phyloP scores from a whole-genome alignment of 2,888 invertebrate genomes.

The Aleiodes alternator region DNA sequence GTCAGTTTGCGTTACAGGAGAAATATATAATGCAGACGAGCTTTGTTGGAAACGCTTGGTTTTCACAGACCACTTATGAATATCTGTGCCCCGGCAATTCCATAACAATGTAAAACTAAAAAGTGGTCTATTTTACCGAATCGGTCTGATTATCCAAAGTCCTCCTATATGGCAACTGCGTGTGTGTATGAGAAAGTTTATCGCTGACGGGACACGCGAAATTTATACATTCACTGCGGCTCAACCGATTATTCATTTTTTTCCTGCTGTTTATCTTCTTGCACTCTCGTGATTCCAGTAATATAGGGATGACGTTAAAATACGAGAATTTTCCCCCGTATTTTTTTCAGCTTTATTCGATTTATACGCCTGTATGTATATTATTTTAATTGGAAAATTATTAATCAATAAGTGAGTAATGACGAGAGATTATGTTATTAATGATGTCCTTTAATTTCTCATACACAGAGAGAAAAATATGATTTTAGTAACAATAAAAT shows the following conservation, averaged over 20 bases:
- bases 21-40: too few relatives aligned
- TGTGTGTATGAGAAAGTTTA: constrained; percentile 37
- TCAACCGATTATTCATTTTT: constrained; percentile 42
- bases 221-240: constrained; percentile 42
- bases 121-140: constrained; percentile 4
- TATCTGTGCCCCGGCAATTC: neutral
- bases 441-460: neutral
- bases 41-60: neutral
- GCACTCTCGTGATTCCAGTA: constrained; percentile 34
- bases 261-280: constrained; percentile 35
- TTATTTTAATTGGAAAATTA: constrained; percentile 14
- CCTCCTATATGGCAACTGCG: neutral
- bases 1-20: too few relatives aligned
- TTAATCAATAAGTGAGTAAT: neutral
- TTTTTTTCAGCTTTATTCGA: neutral
- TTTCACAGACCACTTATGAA: neutral
- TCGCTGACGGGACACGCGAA: constrained; percentile 40
- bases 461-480: too few relatives aligned
- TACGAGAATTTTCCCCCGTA: constrained; percentile 11
- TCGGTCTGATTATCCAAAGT: constrained; percentile 1
- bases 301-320: constrained; percentile 28
- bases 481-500: too few relatives aligned
- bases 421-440: neutral
- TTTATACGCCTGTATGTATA: neutral
- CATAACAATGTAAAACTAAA: neutral